Evolutionary conservation across 2,797 vertebrate species (phyloP).

Genomic region (Bradypus variegatus): DNA sequence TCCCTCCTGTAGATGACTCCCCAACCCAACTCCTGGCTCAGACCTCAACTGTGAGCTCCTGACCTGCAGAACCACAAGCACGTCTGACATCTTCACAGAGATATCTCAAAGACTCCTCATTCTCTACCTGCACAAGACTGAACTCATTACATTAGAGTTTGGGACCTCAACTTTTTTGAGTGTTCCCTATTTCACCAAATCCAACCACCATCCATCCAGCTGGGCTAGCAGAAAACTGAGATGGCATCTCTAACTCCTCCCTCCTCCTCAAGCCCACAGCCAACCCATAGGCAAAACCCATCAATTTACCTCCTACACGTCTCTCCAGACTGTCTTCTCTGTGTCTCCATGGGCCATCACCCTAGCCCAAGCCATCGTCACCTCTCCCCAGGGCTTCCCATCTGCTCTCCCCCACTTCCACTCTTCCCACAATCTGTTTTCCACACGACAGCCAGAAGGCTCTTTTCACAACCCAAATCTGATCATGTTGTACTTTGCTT

Average conservation of each 20-base stretch:
- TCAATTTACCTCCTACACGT: not conserved
- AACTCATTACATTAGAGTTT: not conserved
- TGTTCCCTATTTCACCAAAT: not conserved
- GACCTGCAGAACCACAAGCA: rapidly evolving
- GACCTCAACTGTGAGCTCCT: rapidly evolving
- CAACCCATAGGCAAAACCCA: not conserved
- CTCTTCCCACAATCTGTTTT: not conserved
- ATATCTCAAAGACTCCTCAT: not conserved
- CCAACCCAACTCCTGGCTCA: not conserved
- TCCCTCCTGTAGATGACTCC: too few relatives aligned
- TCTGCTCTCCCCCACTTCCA: too few relatives aligned
- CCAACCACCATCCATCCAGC: too few relatives aligned
- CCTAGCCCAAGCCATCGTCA: rapidly evolving
- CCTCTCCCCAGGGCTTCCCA: not conserved
- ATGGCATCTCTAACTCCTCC: not conserved
- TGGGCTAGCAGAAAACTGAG: not conserved
- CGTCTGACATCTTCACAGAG: rapidly evolving
- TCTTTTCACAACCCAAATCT: not conserved
- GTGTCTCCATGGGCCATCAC: too few relatives aligned
- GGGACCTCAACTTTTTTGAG: not conserved
- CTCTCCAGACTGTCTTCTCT: not conserved
- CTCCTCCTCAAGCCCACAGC: not conserved
- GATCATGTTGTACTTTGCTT: not conserved
- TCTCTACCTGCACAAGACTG: not conserved
- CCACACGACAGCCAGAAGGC: not conserved